Percentiles rank a stretch among this genome's conserved stretches.
phyloP scores from a whole-genome alignment of 2,113 vertebrate genomes.

The Grammomys dolichurus region DNA sequence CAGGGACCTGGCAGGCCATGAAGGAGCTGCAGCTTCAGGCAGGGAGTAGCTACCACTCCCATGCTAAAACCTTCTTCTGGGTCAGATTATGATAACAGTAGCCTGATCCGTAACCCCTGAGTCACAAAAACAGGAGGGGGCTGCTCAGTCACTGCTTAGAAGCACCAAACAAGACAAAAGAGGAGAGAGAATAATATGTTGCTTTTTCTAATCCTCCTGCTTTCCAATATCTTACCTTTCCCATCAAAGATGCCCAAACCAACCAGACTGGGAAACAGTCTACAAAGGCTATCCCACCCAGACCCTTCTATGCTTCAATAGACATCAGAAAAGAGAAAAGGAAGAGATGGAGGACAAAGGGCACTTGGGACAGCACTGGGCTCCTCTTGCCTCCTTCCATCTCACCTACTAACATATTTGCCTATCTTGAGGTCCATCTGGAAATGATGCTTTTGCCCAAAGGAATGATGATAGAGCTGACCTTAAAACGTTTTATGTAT shows the following conservation, averaged over 20 bases:
- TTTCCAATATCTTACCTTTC: neutral
- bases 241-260: neutral
- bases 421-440: neutral
- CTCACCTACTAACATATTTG: neutral
- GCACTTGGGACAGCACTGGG: neutral
- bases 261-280: neutral
- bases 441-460: constrained; percentile 13
- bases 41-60: neutral
- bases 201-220: neutral
- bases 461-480: neutral
- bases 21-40: neutral
- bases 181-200: neutral
- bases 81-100: neutral
- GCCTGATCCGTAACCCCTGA: neutral
- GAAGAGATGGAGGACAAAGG: neutral
- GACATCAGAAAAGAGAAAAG: neutral
- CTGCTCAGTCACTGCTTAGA: neutral
- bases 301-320: neutral
- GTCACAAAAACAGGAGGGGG: neutral
- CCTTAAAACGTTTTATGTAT: neutral
- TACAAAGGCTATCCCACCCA: neutral
- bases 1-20: neutral
- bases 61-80: neutral
- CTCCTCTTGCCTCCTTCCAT: neutral
- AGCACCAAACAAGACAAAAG: neutral